phyloP scores from a whole-genome alignment of 2,888 invertebrate genomes.

The Nysson spinosus region DNA sequence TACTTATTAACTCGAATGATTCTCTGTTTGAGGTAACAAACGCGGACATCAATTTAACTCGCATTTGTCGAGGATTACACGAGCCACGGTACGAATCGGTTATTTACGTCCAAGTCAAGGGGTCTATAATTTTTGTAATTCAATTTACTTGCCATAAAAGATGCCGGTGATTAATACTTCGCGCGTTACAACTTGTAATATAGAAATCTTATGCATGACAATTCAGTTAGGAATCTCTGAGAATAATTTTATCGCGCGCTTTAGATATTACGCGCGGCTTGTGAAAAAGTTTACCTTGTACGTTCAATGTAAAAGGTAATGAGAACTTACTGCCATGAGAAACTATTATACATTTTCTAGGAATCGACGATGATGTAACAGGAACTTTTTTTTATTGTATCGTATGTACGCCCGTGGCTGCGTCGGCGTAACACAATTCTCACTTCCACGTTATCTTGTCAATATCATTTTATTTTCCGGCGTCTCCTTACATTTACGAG shows the following conservation, averaged over 20 bases:
- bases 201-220: no score
- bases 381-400: background rate
- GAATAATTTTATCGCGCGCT: no score
- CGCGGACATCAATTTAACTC: constrained; percentile 6
- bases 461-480: background rate
- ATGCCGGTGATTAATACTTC: background rate
- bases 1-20: constrained; percentile 38
- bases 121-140: background rate
- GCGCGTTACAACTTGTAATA: no score
- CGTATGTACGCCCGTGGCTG: no score
- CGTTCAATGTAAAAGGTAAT: no score
- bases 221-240: no score
- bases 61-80: constrained; percentile 2
- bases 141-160: background rate
- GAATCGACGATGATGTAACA: background rate
- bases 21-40: constrained; percentile 8
- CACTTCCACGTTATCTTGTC: background rate
- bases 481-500: constrained; percentile 9
- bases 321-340: no score
- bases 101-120: background rate
- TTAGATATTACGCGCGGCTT: no score
- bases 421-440: constrained; percentile 1
- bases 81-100: background rate
- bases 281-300: no score
- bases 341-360: no score